Evolutionary conservation across 64 coral and sea anemone genomes (phyloP).

Genomic region (Anthopleura sola): DNA sequence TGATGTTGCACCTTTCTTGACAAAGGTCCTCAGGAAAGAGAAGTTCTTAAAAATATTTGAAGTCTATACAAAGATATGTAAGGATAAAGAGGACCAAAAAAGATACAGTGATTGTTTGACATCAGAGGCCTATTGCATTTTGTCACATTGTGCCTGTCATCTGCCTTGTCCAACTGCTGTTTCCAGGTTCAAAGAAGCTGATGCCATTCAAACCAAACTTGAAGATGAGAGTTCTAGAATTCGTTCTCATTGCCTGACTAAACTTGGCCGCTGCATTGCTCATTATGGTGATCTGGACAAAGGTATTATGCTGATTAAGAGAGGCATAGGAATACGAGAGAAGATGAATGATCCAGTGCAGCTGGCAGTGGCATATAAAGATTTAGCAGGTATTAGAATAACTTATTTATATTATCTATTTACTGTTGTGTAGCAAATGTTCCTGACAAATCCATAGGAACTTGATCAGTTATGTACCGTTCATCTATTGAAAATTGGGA

Average conservation of each 20-base stretch:
- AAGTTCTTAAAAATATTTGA: conserved; percentile 74
- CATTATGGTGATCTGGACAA: conserved; percentile 50
- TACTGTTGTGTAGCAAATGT: too few species aligned
- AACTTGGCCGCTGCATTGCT: conserved; percentile 76
- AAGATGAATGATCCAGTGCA: conserved; percentile 49
- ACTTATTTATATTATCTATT: neutral
- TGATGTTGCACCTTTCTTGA: conserved; percentile 69
- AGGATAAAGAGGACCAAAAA: conserved; percentile 43
- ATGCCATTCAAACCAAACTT: conserved; percentile 61
- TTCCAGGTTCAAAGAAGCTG: conserved; percentile 64
- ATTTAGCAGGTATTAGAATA: conserved; percentile 66
- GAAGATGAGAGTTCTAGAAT: conserved; percentile 57
- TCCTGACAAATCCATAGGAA: too few species aligned
- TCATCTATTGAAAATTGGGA: too few species aligned
- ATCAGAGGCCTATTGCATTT: conserved; percentile 78
- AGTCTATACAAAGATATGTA: conserved; percentile 55
- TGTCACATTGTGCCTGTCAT: conserved; percentile 89
- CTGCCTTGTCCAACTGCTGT: conserved; percentile 79
- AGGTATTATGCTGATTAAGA: conserved; percentile 54
- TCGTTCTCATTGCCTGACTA: conserved; percentile 65
- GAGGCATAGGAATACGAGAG: conserved; percentile 66
- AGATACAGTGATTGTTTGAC: conserved; percentile 81
- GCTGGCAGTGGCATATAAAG: conserved; percentile 78
- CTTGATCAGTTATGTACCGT: too few species aligned
- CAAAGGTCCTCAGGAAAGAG: conserved; percentile 72